These are phyloP conservation scores for Varecia variegata DNA, from an alignment of 2,797 vertebrate species.

Conservation along the genomic window DNA sequence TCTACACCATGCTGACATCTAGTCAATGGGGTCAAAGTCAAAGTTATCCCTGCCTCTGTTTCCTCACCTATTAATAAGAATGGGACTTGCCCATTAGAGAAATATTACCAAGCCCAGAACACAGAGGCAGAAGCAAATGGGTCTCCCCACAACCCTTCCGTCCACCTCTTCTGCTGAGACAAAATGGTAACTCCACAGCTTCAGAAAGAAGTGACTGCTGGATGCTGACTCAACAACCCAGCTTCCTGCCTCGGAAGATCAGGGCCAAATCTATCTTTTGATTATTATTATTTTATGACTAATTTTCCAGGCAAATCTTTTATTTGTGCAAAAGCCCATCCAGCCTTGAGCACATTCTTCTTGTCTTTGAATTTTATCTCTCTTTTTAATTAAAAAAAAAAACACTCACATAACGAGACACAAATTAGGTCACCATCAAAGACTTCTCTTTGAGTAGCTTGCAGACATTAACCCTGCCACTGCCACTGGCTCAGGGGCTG, in stretches of 20 bases:
- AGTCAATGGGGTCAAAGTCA: neutral
- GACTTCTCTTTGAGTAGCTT: constrained; percentile 37
- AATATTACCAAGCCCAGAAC: neutral
- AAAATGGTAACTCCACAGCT: neutral
- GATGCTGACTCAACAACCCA: constrained; percentile 69
- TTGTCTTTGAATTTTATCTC: constrained; percentile 85
- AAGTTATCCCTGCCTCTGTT: neutral
- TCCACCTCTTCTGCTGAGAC: neutral
- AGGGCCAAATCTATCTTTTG: constrained; percentile 62
- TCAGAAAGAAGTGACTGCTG: neutral
- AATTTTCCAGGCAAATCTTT: constrained; percentile 82
- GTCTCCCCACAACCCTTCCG: neutral
- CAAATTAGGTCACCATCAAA: constrained; percentile 80
- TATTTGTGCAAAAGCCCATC: constrained; percentile 76
- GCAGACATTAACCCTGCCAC: constrained; percentile 17
- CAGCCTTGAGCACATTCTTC: constrained; percentile 81
- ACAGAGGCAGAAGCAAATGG: fast-evolving
- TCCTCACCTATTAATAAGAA: neutral
- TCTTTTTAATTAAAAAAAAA: constrained; percentile 76
- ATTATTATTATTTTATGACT: constrained; percentile 67
- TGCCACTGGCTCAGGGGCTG: neutral
- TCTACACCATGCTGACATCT: neutral
- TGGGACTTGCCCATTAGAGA: neutral
- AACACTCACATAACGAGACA: constrained; percentile 28
- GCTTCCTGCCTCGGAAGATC: constrained; percentile 45